Percentiles rank a stretch among this genome's conserved stretches.
These are phyloP conservation scores for Parasteatoda lunata DNA, from an alignment of 2,888 invertebrate species.

Conservation along the genomic window DNA sequence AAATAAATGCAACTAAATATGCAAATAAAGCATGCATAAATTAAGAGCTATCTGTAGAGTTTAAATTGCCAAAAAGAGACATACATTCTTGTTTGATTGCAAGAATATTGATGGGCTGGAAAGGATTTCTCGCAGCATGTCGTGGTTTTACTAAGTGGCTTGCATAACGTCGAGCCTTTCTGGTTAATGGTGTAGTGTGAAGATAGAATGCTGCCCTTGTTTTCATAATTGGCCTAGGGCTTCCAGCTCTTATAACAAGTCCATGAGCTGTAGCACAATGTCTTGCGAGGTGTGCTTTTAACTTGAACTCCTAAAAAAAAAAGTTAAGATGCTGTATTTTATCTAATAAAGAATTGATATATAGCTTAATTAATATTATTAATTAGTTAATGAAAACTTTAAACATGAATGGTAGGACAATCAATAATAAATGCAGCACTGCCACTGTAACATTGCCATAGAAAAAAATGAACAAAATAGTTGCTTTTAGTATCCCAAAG, in stretches of 20 bases:
- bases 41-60: background rate
- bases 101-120: constrained; percentile 78
- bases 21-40: background rate
- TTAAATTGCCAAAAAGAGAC: constrained; percentile 70
- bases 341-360: no score
- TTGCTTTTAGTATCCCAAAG: no score
- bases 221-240: constrained; percentile 94
- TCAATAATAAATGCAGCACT: no score
- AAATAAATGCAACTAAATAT: background rate
- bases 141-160: constrained; percentile 80
- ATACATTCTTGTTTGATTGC: constrained; percentile 91
- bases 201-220: constrained; percentile 97
- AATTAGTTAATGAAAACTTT: no score
- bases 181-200: constrained; percentile 90
- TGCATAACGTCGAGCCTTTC: constrained; percentile 90
- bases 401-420: no score
- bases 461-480: no score
- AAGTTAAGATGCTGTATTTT: background rate
- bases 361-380: no score
- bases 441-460: no score
- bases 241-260: constrained; percentile 79
- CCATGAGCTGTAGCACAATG: constrained; percentile 96
- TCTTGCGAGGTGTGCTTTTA: constrained; percentile 93
- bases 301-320: constrained; percentile 85
- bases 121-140: constrained; percentile 91